Evolutionary conservation across 2,797 vertebrate species (phyloP), one percentile per base, ranked within the genome.

Genomic region (Leptoclinus maculatus): DNA sequence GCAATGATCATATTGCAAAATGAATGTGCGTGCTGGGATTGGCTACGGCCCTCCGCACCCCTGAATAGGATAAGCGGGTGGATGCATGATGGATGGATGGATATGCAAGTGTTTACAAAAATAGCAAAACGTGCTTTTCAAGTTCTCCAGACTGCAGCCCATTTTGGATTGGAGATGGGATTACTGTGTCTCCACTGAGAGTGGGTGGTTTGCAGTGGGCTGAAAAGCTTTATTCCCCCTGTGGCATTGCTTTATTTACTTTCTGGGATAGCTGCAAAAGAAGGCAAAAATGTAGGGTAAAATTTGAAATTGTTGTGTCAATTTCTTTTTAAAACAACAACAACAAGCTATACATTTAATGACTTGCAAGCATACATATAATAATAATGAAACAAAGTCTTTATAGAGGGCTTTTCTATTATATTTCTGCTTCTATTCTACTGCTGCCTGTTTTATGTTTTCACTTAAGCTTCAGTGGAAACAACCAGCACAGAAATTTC

Each of bases 141-240:
- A 39, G 47, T 60, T 74, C 29, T 78, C 60, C 41, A 80, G 43
- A 79, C 36, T 39, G 53, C n/a, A 53, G 45, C 53, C 27, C 5
- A 16, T 79, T 79, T 66, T 34, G 74, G 23, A 19, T 34, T 41
- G 71, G 51, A 69, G 23, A 78, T 27, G 19, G 23, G 57, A 83
- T 85, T 66, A 58, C 27, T 21, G 25, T 51, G 67, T 73, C 74
- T 63, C 71, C 83, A 65, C 53, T 1, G 4, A 25, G 62, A 80
- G 79, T 39, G 68, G 66, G 77, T 64, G 69, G 74, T 64, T 59
- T 73, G 10, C 45, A 29, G 7, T 47, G 70, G 56, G 63, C 65
- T 57, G 78, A 65, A 56, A 74, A 75, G 64, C 47, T 45, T 67
- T 56, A 67, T 60, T 71, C n/a, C 56, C 43, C 45, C 27, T 1